These are phyloP conservation scores for Brachylomia viminalis DNA, from an alignment of 2,888 invertebrate species.

Conservation along the genomic window DNA sequence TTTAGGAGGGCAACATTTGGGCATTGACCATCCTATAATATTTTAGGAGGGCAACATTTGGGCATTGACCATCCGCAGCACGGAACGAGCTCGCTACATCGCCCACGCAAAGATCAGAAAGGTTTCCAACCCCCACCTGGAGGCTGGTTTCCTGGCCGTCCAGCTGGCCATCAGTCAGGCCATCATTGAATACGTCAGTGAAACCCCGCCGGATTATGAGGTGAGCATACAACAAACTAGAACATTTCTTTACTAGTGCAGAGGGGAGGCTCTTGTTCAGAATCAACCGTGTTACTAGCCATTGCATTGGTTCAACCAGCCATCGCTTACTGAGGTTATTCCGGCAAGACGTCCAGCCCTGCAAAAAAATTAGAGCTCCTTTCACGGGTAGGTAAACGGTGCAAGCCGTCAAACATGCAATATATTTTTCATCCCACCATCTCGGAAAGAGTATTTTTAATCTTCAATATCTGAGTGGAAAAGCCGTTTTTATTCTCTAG, in stretches of 20 bases:
- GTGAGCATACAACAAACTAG: conserved; percentile 57
- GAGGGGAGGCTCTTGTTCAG: background rate
- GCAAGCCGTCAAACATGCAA: too few relatives aligned
- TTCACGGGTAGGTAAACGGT: background rate
- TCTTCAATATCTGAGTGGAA: too few relatives aligned
- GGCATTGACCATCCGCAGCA: conserved; percentile 80
- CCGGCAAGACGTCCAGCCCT: background rate
- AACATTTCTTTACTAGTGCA: background rate
- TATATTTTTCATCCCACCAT: too few relatives aligned
- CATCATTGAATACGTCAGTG: conserved; percentile 72
- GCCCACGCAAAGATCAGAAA: conserved; percentile 43
- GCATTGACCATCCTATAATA: conserved; percentile 77
- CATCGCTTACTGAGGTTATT: background rate
- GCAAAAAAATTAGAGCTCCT: background rate
- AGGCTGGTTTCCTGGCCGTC: conserved; percentile 81
- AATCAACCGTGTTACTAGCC: background rate
- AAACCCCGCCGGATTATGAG: conserved; percentile 68
- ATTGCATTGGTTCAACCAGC: background rate
- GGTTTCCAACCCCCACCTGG: conserved; percentile 74
- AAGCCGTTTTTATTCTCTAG: too few relatives aligned
- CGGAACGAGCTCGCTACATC: conserved; percentile 77
- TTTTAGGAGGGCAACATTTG: too few relatives aligned
- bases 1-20: conserved; percentile 75
- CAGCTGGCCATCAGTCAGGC: conserved; percentile 82
- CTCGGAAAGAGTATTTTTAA: too few relatives aligned